A percentile compares a stretch with the other conserved stretches of the same genome.
phyloP scores from a whole-genome alignment of 2,888 invertebrate species.

The Erannis defoliaria region DNA sequence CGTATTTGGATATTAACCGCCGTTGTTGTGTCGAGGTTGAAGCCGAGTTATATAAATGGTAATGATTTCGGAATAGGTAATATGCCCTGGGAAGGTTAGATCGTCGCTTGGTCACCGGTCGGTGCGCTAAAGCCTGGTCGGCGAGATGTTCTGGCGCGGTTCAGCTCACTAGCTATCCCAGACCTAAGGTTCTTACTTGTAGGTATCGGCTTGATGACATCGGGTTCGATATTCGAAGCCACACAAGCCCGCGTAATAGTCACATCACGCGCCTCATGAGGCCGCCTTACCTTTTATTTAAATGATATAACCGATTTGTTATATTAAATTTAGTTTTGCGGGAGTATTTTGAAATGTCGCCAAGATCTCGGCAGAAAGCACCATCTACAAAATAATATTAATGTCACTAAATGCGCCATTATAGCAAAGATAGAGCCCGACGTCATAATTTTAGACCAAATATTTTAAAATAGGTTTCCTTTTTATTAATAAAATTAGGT shows the following conservation, averaged over 20 bases:
- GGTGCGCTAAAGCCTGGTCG: conserved; percentile 13
- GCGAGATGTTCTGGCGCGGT: conserved; percentile 2
- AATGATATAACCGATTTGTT: conserved; percentile 61
- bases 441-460: conserved; percentile 64
- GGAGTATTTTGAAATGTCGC: conserved; percentile 75
- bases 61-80: conserved; percentile 53
- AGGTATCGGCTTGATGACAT: conserved; percentile 8
- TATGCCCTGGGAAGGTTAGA: conserved; percentile 51
- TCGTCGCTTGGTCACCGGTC: conserved; percentile 33
- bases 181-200: not conserved
- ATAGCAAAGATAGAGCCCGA: conserved; percentile 66
- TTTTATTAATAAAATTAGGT: conserved; percentile 54
- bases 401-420: conserved; percentile 72
- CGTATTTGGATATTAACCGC: conserved; percentile 49
- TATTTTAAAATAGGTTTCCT: conserved; percentile 62
- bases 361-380: conserved; percentile 69
- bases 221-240: conserved; percentile 16
- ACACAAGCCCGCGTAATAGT: conserved; percentile 13
- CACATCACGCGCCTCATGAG: conserved; percentile 32
- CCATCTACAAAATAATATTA: conserved; percentile 69
- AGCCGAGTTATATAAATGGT: conserved; percentile 59
- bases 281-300: conserved; percentile 53
- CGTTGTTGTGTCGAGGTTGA: conserved; percentile 47
- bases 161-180: not conserved
- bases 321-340: conserved; percentile 66